A percentile compares a stretch with the other conserved stretches of the same genome.
phyloP scores from a whole-genome alignment of 1,140 invertebrate genomes.

The Microplitis demolitor region DNA sequence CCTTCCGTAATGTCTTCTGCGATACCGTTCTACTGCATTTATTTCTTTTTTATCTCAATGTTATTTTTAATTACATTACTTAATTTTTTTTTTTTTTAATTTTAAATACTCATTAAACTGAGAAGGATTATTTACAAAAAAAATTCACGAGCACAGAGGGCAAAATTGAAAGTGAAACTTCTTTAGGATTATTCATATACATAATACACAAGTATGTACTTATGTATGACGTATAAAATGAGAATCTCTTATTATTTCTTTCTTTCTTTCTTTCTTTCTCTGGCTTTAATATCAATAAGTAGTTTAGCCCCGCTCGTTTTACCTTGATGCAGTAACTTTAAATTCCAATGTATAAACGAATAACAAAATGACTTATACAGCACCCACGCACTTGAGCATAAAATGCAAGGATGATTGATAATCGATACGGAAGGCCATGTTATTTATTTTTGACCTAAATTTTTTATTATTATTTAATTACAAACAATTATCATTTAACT shows the following conservation, averaged over 20 bases:
- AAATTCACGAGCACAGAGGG: neutral
- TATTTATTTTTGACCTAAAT: slow-evolving; percentile 8
- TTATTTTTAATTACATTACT: neutral
- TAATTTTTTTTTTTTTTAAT: neutral
- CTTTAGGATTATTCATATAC: neutral
- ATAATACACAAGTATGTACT: neutral
- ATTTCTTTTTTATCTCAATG: neutral
- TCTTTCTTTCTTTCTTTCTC: too few relatives aligned
- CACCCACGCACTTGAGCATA: slow-evolving; percentile 11
- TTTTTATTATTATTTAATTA: neutral
- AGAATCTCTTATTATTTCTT: neutral
- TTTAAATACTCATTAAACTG: slow-evolving; percentile 10
- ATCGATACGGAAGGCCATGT: slow-evolving; percentile 17
- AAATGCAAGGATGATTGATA: slow-evolving; percentile 19
- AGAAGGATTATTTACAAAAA: neutral
- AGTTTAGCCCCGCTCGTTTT: neutral
- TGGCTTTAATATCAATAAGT: too few relatives aligned
- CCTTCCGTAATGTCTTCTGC: slow-evolving; percentile 15
- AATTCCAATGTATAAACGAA: slow-evolving; percentile 9
- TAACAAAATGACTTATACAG: neutral
- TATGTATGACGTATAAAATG: neutral
- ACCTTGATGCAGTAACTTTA: neutral
- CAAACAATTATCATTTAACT: neutral
- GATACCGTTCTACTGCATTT: neutral
- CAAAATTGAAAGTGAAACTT: slow-evolving; percentile 23